A percentile compares a stretch with the other conserved stretches of the same genome.
phyloP scores from a whole-genome alignment of 2,797 vertebrate species.

The Tinamus major region DNA sequence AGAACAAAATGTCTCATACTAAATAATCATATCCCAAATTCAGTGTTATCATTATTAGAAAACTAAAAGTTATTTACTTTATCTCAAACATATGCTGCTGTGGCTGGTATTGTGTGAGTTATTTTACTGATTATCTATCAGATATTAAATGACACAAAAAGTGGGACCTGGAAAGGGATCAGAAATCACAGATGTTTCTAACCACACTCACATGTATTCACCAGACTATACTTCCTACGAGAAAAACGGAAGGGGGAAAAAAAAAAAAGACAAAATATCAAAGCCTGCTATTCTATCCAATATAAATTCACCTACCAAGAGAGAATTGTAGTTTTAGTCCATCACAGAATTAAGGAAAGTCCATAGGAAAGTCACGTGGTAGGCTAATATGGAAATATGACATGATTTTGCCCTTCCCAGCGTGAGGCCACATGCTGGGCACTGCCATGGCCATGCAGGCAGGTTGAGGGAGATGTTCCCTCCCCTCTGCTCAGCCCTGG shows the following conservation, averaged over 20 bases:
- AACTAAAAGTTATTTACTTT: background rate
- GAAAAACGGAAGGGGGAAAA: background rate
- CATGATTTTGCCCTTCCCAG: background rate
- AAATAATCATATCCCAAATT: background rate
- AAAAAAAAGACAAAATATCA: background rate
- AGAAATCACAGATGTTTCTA: background rate
- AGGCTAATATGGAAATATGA: too few species aligned
- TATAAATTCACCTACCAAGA: background rate
- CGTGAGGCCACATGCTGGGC: fast-evolving
- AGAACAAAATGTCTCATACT: background rate
- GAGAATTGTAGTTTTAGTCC: background rate
- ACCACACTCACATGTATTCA: too few species aligned
- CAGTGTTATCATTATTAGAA: background rate
- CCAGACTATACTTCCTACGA: background rate
- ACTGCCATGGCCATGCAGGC: fast-evolving
- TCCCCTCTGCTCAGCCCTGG: background rate
- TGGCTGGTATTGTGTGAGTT: background rate
- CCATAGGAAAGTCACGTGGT: background rate
- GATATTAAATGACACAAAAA: background rate
- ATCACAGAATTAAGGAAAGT: background rate
- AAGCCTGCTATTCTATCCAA: too few species aligned
- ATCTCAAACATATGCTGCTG: background rate
- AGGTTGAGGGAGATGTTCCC: too few species aligned
- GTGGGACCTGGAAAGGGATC: background rate
- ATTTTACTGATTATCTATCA: background rate